Percentiles rank a stretch among this genome's conserved stretches.
phyloP scores from a whole-genome alignment of 2,888 invertebrate species.

The Melinopterus prodromus region DNA sequence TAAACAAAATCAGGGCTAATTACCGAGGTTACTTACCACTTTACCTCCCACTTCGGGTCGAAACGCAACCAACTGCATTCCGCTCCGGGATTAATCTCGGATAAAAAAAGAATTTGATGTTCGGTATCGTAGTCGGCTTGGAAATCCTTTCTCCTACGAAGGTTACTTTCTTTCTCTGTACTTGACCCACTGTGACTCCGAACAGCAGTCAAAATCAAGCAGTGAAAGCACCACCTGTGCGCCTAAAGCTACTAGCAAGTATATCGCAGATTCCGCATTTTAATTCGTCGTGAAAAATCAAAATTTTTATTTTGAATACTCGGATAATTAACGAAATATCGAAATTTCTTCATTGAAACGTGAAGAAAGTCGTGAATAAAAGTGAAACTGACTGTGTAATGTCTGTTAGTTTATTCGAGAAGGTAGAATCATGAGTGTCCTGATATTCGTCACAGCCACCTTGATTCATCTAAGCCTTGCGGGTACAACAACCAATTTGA shows the following conservation, averaged over 20 bases:
- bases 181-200: conserved; percentile 35
- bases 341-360: not conserved
- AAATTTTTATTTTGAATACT: not conserved
- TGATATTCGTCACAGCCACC: not conserved
- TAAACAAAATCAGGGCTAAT: not conserved
- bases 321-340: not conserved
- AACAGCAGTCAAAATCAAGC: conserved; percentile 48
- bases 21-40: not conserved
- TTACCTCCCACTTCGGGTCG: not conserved
- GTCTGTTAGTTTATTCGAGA: not conserved
- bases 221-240: conserved; percentile 49
- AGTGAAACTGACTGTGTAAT: conserved; percentile 10
- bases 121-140: conserved; percentile 7
- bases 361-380: conserved; percentile 6
- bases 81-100: conserved; percentile 7
- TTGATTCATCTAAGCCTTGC: not conserved
- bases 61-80: not conserved
- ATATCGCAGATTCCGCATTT: conserved; percentile 20
- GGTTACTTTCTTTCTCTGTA: conserved; percentile 38
- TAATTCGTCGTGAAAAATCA: not conserved
- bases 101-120: conserved; percentile 12
- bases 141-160: conserved; percentile 37
- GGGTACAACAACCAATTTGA: not conserved
- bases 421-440: not conserved
- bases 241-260: conserved; percentile 38